These are phyloP conservation scores for Chrysolina americana DNA, from an alignment of 2,888 invertebrate genomes.

Conservation along the genomic window DNA sequence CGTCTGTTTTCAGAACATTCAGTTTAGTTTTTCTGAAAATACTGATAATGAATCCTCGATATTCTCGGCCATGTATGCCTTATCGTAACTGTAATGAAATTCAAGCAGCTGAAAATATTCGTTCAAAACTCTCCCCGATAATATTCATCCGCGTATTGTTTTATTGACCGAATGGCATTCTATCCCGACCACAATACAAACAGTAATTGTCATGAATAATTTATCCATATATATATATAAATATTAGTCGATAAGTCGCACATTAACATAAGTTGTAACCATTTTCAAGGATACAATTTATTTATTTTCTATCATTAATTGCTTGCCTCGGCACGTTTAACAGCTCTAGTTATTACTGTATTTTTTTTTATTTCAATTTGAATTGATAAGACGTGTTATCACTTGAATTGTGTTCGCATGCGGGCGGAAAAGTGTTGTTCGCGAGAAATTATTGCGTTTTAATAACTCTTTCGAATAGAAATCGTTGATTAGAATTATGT, in stretches of 20 bases:
- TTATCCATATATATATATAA: constrained; percentile 18
- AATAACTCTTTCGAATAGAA: constrained; percentile 32
- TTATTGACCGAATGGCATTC: constrained; percentile 22
- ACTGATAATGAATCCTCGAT: constrained; percentile 1
- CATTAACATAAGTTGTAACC: constrained; percentile 45
- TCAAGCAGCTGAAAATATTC: background rate
- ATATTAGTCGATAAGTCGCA: constrained; percentile 43
- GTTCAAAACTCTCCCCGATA: constrained; percentile 2
- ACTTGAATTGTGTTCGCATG: constrained; percentile 44
- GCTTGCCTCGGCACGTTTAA: constrained; percentile 37
- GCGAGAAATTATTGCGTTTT: constrained; percentile 48
- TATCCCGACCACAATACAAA: constrained; percentile 46
- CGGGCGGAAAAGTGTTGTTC: constrained; percentile 51
- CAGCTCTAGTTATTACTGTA: constrained; percentile 39
- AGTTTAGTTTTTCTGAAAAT: background rate
- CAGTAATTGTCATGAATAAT: constrained; percentile 48
- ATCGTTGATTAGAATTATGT: constrained; percentile 1
- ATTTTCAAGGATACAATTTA: constrained; percentile 44
- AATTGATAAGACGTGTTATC: constrained; percentile 48
- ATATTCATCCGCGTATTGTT: constrained; percentile 16
- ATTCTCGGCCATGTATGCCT: constrained; percentile 1
- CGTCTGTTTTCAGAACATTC: background rate
- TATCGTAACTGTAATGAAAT: constrained; percentile 2
- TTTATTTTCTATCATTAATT: constrained; percentile 67
- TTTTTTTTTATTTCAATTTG: constrained; percentile 44